These are phyloP conservation scores for Antheraea assamensis DNA, from an alignment of 2,888 invertebrate species.

Conservation along the genomic window DNA sequence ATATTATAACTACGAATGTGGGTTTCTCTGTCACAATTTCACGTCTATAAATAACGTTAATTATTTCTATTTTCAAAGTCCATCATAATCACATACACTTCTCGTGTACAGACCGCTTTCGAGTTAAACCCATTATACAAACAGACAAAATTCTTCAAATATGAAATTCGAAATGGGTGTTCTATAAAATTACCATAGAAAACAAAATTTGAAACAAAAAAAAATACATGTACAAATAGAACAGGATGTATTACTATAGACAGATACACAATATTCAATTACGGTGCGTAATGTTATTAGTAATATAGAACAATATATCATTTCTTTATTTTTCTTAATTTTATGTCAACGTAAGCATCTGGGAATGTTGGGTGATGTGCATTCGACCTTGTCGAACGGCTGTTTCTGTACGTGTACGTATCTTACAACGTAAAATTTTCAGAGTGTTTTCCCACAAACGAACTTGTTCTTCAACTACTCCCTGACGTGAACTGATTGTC, in stretches of 20 bases:
- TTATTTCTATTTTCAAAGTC: too few relatives aligned
- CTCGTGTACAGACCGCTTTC: too few relatives aligned
- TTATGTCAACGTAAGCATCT: conserved; percentile 82
- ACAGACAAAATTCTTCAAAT: too few relatives aligned
- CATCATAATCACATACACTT: too few relatives aligned
- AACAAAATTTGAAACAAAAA: too few relatives aligned
- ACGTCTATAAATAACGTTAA: too few relatives aligned
- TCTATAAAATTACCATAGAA: too few relatives aligned
- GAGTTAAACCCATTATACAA: too few relatives aligned
- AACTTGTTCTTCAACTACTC: conserved; percentile 74
- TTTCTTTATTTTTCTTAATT: conserved; percentile 6
- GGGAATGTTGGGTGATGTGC: conserved; percentile 83
- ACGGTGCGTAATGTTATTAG: not conserved
- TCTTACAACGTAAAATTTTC: conserved; percentile 80
- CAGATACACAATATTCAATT: not conserved
- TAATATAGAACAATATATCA: not conserved
- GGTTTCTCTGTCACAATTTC: too few relatives aligned
- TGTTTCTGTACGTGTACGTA: conserved; percentile 76
- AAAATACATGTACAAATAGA: too few relatives aligned
- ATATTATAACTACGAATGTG: too few relatives aligned
- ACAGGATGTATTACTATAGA: not conserved
- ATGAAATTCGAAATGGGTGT: too few relatives aligned
- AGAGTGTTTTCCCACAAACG: conserved; percentile 68
- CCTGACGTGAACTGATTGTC: conserved; percentile 71
- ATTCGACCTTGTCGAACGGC: conserved; percentile 79